Evolutionary conservation across 2,888 invertebrate species (phyloP), one percentile per base, ranked within the genome.

Genomic region (Rhingia campestris): DNA sequence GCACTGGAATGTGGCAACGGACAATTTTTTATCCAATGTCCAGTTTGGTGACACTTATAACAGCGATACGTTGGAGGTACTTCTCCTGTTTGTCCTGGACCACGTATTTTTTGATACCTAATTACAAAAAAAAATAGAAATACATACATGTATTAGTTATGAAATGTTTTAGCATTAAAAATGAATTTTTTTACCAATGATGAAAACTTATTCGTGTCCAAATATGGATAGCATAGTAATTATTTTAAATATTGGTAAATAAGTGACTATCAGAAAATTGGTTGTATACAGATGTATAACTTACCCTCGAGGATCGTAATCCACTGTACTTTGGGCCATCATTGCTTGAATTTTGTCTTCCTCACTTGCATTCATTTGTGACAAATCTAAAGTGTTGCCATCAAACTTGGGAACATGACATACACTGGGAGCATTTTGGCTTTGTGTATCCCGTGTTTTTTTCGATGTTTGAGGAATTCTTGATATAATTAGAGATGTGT

Each of bases 11-110:
- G 86, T 59, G 87, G 87, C 86, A 95, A 92, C 6, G 98, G 98
- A 91, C 99, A 99, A 91, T 98, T 97, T 91, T 97, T 97, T 87
- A 98, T 98, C 97, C 98, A 99, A 92, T 99, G 99, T 1, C 99
- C 99, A 79, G 95, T 94, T 91, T 97, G 96, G 88, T 97, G 96
- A 92, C 99, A 99, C 91, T 97, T 97, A 90, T 96, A 97, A 92
- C 99, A 99, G 59, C 96, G 94, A 92, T 99, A 99, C 89, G 95
- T 95, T n/a, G 95, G 91, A 69, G 98, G 98, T 30, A 98, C 97
- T 87, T 95, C 94, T 35, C 98, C 98, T 88, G 95, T 94, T 92
- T 97, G 97, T 91, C 95, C 96, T 64, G 96, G 96, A 76, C 96
- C 96, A 89, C 96, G 95, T 89, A 97, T 95, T 92, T 96, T 96